Percentiles rank a stretch among this genome's conserved stretches.
phyloP scores from a whole-genome alignment of 1,140 invertebrate genomes.

The Pachyrhynchus sulphureomaculatus region DNA sequence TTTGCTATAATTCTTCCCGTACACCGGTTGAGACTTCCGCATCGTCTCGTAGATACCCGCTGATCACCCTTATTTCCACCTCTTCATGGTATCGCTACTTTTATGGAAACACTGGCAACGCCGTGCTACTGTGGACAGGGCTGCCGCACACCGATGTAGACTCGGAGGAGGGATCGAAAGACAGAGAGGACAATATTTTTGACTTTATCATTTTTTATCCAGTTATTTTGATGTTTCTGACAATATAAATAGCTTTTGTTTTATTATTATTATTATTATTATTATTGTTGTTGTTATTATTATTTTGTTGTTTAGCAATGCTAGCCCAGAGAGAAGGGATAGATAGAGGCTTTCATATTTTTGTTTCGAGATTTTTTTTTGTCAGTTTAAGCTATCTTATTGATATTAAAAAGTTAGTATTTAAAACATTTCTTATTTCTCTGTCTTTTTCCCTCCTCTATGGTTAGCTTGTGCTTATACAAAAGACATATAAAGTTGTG shows the following conservation, averaged over 20 bases:
- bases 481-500: too few species aligned
- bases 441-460: conserved; percentile 28
- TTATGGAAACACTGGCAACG: conserved; percentile 11
- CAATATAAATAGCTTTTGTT: too few species aligned
- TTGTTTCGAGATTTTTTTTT: conserved; percentile 10
- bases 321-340: conserved; percentile 18
- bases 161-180: conserved; percentile 2
- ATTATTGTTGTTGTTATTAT: not conserved
- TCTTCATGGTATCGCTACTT: not conserved
- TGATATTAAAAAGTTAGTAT: not conserved
- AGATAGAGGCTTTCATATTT: not conserved
- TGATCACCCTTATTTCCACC: too few species aligned
- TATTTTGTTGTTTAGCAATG: conserved; percentile 12
- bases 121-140: conserved; percentile 1
- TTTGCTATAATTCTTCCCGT: too few species aligned
- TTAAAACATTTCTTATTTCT: too few species aligned
- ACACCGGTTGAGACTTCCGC: too few species aligned
- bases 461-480: conserved; percentile 22
- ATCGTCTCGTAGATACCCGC: not conserved
- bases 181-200: not conserved
- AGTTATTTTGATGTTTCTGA: too few species aligned
- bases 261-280: too few species aligned
- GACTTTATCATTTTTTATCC: too few species aligned
- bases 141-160: conserved; percentile 9
- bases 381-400: too few species aligned